These are phyloP conservation scores for Distichodus sexfasciatus DNA, from an alignment of 2,797 vertebrate genomes.

Conservation along the genomic window DNA sequence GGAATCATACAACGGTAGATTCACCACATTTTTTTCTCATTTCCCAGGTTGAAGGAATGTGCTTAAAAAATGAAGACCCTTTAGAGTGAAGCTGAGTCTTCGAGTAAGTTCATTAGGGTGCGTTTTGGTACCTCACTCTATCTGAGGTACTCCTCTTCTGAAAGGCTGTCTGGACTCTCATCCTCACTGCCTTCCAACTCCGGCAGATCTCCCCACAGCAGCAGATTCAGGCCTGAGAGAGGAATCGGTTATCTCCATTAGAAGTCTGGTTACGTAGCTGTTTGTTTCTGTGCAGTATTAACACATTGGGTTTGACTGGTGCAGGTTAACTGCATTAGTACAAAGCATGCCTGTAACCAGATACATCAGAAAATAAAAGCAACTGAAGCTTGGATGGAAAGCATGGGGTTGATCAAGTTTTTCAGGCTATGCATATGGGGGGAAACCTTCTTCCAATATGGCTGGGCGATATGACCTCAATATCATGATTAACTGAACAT, in stretches of 20 bases:
- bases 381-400: no score
- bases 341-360: no score
- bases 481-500: no score
- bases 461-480: no score
- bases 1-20: background rate
- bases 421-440: no score
- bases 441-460: no score
- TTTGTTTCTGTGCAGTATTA: background rate
- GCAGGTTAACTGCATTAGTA: no score
- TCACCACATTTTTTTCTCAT: background rate
- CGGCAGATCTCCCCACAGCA: conserved; percentile 94
- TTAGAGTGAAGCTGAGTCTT: background rate
- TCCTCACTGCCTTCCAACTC: conserved; percentile 86
- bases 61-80: conserved; percentile 18
- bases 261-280: no score
- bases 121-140: conserved; percentile 55
- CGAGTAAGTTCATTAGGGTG: conserved; percentile 11
- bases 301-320: no score
- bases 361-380: no score
- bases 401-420: no score
- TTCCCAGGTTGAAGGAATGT: conserved; percentile 4
- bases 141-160: conserved; percentile 89
- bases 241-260: background rate
- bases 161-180: conserved; percentile 77
- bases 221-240: conserved; percentile 82